A percentile compares a stretch with the other conserved stretches of the same genome.
phyloP scores from a whole-genome alignment of 2,113 vertebrate genomes.

The Stegostoma tigrinum region DNA sequence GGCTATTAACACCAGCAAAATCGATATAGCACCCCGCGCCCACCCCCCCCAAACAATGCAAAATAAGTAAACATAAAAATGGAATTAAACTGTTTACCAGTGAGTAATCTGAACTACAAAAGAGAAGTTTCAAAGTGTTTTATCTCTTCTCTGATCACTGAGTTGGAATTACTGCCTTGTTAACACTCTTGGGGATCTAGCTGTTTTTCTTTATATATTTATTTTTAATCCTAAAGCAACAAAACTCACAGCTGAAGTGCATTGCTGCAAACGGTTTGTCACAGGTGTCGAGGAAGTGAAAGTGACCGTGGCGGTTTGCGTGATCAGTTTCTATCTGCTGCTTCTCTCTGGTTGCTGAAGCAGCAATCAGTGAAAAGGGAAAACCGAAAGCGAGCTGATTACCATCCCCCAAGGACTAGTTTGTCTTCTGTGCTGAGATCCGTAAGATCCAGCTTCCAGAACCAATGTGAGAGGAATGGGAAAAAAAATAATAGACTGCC shows the following conservation, averaged over 20 bases:
- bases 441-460: not conserved
- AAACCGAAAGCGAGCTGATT: constrained; percentile 21
- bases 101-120: not conserved
- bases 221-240: constrained; percentile 25
- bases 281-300: constrained; percentile 29
- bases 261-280: constrained; percentile 13
- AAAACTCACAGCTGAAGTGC: not conserved
- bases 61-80: not conserved
- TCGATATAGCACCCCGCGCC: not conserved
- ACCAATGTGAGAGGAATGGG: not conserved
- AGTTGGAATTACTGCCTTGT: not conserved
- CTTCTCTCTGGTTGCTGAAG: not conserved
- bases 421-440: not conserved
- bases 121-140: not conserved
- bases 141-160: not conserved
- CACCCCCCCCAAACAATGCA: not conserved
- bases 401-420: constrained; percentile 4
- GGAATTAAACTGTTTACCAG: not conserved
- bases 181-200: not conserved
- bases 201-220: constrained; percentile 13
- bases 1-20: not conserved
- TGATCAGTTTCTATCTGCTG: not conserved
- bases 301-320: constrained; percentile 6
- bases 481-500: not conserved
- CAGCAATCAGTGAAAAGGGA: not conserved